Base-by-base conservation (phyloP, 1,140 invertebrate genomes). In the Halesus radiatus region DNA sequence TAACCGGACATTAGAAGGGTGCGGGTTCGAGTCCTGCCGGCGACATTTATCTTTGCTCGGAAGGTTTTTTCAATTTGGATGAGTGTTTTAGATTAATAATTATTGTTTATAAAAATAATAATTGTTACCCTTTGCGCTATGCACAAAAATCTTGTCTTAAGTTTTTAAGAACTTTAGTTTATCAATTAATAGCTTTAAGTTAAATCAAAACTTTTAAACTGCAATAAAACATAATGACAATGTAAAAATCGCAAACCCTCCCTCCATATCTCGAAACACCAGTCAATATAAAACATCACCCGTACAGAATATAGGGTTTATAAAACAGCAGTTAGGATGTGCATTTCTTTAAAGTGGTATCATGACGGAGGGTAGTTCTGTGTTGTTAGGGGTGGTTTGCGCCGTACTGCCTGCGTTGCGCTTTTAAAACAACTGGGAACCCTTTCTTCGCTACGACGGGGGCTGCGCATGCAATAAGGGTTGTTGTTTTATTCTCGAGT, bases 311-410 rank as follows among this genome's bases (percentile, higher is more conserved):
- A 16, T 18, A 53, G 53, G 53, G 70, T 74, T 22, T 74, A 56
- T 74, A 74, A 54, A 74, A 73, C n/a, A 45, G 37, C 32, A 70
- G 37, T 70, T 20, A 73, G 18, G 53, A 22, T 54, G 53, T 54
- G 52, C 70, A 74, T 74, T 74, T 54, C 18, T 56, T 74, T 74
- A 74, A 74, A 74, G 52, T 15, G 52, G 70, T 56, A 23, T 56
- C 70, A 56, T 56, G 70, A 74, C 20, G 37, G 15, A 52, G 70
- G 70, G 70, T 54, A 56, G 70, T 74, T 53, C 10, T 23, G 18
- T n/a, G 53, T 56, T 22, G 7, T 29, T 7, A 56, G 50, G 70
- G 50, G 50, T 15, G 52, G 70, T 16, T 16, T n/a, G 70, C 50
- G 3, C 16, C 22, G 15, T 74, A 54, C 18, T 74, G 52, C 52